These are phyloP conservation scores for Orthonevra nobilis DNA, from an alignment of 2,888 invertebrate species.

Conservation along the genomic window DNA sequence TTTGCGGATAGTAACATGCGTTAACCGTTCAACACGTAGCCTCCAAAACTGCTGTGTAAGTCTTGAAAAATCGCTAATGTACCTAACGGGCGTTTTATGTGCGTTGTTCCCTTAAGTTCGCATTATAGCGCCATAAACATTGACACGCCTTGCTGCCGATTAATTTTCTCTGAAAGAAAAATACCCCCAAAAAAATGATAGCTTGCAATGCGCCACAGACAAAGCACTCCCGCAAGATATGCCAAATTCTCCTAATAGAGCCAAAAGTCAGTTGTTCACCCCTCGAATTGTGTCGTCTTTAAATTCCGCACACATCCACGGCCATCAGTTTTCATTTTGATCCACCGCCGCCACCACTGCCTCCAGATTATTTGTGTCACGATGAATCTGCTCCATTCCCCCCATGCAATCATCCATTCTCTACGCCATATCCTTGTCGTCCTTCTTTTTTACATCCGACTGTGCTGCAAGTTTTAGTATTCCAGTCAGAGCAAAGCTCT, in stretches of 20 bases:
- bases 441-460: slow-evolving; percentile 3
- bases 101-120: slow-evolving; percentile 14
- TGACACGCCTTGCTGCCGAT: slow-evolving; percentile 21
- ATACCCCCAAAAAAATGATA: slow-evolving; percentile 5
- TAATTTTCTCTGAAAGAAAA: slow-evolving; percentile 3
- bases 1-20: no score
- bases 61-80: slow-evolving; percentile 15
- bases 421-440: slow-evolving; percentile 5
- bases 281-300: slow-evolving; percentile 19
- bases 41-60: slow-evolving; percentile 15
- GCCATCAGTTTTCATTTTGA: slow-evolving; percentile 68
- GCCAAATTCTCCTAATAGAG: slow-evolving; percentile 15
- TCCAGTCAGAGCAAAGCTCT: slow-evolving; percentile 56
- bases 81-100: slow-evolving; percentile 25
- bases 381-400: slow-evolving; percentile 26
- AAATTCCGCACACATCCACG: slow-evolving; percentile 55
- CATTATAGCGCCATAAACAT: slow-evolving; percentile 30
- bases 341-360: slow-evolving; percentile 29
- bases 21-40: not conserved
- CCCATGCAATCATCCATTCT: no score
- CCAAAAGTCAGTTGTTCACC: slow-evolving; percentile 26
- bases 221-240: slow-evolving; percentile 27
- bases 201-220: slow-evolving; percentile 18
- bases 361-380: slow-evolving; percentile 49
- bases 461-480: slow-evolving; percentile 51